These are phyloP conservation scores for Alethe castanea DNA, from an alignment of 2,113 vertebrate species.

Conservation along the genomic window DNA sequence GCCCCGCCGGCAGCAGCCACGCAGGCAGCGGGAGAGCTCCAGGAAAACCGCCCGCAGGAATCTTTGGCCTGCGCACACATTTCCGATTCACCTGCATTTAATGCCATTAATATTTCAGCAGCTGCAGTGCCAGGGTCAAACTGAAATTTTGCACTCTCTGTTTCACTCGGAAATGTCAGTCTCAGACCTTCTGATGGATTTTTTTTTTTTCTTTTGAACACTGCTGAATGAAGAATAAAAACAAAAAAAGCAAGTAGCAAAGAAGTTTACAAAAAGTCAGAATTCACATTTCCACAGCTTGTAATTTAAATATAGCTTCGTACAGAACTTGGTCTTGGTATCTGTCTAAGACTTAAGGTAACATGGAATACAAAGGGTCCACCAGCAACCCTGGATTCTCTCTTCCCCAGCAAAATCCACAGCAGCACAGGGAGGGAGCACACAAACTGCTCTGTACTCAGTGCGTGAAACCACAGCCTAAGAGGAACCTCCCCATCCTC, in stretches of 20 bases:
- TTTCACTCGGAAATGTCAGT: slow-evolving; percentile 61
- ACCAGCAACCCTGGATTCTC: neutral
- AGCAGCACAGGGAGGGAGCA: neutral
- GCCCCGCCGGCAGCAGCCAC: neutral
- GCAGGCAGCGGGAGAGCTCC: neutral
- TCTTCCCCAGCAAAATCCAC: neutral
- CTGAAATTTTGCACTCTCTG: slow-evolving; percentile 61
- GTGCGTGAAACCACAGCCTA: accelerated
- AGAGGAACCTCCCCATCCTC: neutral
- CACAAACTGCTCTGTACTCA: neutral
- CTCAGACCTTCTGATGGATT: neutral
- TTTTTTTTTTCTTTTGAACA: neutral
- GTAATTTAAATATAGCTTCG: neutral
- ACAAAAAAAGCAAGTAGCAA: neutral
- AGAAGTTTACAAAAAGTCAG: slow-evolving; percentile 27
- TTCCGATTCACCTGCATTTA: slow-evolving; percentile 65
- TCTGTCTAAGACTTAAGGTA: neutral
- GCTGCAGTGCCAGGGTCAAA: slow-evolving; percentile 54
- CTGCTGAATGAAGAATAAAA: neutral
- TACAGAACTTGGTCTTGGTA: neutral
- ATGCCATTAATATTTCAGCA: slow-evolving; percentile 71
- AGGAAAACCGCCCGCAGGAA: slow-evolving; percentile 36
- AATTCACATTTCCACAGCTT: neutral
- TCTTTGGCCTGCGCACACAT: slow-evolving; percentile 27
- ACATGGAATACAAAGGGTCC: neutral